Percentiles rank a stretch among this genome's conserved stretches.
Evolutionary conservation across 1,140 invertebrate genomes (phyloP).

Genomic region (Ctenoplectra terminalis): DNA sequence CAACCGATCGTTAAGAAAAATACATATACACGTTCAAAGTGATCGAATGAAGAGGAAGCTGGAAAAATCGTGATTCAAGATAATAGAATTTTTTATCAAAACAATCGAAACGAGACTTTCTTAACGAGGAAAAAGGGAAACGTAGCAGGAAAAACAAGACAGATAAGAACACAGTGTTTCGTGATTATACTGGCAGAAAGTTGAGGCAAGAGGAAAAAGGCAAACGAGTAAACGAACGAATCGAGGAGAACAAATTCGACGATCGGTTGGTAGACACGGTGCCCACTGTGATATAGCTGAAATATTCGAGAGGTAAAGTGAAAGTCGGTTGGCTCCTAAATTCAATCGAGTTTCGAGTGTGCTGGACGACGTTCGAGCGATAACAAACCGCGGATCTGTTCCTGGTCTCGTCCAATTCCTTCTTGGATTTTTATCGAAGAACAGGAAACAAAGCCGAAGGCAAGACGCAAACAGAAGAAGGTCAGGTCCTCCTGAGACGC

Average conservation of each 20-base stretch:
- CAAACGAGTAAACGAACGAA: too few species aligned
- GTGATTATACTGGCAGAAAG: neutral
- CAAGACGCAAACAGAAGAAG: neutral
- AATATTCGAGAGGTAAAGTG: neutral
- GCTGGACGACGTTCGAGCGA: neutral
- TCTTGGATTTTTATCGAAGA: neutral
- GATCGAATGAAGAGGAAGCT: neutral
- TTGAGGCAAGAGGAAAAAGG: neutral
- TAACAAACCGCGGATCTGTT: too few species aligned
- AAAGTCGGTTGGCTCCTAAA: slow-evolving; percentile 16
- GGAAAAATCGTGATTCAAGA: neutral
- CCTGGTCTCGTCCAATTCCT: neutral
- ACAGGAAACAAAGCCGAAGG: slow-evolving; percentile 1
- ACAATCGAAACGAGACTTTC: too few species aligned
- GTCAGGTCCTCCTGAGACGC: neutral
- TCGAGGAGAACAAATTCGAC: neutral
- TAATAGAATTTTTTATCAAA: neutral
- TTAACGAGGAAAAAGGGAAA: too few species aligned
- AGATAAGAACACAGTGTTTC: neutral
- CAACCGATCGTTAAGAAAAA: neutral
- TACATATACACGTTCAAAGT: neutral
- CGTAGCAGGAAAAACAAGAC: neutral
- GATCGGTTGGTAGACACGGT: neutral
- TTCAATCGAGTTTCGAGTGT: neutral
- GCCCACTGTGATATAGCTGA: neutral